phyloP scores from a whole-genome alignment of 2,888 invertebrate species.

The Lepas anatifera region DNA sequence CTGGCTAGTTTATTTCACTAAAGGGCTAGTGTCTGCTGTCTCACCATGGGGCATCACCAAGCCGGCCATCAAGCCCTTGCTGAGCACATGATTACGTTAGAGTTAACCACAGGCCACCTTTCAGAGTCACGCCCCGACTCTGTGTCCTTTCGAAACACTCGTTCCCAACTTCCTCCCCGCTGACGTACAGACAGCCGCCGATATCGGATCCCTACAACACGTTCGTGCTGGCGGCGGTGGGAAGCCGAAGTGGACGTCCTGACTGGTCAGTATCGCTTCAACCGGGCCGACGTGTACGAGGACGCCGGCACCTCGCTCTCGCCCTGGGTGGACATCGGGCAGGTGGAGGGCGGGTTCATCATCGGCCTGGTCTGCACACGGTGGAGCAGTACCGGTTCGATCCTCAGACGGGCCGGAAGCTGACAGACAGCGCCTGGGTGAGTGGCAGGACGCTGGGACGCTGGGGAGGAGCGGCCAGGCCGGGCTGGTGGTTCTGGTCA shows the following conservation, averaged over 20 bases:
- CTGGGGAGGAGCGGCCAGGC: neutral
- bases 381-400: slow-evolving; percentile 56
- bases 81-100: too few relatives aligned
- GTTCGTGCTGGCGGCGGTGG: slow-evolving; percentile 47
- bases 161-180: too few relatives aligned
- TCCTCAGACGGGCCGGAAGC: slow-evolving; percentile 47
- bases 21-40: too few relatives aligned
- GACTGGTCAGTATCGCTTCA: slow-evolving; percentile 52
- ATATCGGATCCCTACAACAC: slow-evolving; percentile 41
- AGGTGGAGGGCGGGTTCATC: slow-evolving; percentile 53
- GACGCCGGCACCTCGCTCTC: slow-evolving; percentile 29
- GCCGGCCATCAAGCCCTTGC: too few relatives aligned
- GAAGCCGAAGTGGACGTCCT: slow-evolving; percentile 67
- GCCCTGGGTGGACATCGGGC: slow-evolving; percentile 34
- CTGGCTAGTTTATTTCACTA: too few relatives aligned
- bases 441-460: slow-evolving; percentile 14
- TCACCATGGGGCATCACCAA: too few relatives aligned
- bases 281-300: slow-evolving; percentile 23
- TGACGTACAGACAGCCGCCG: too few relatives aligned
- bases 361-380: slow-evolving; percentile 61
- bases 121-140: too few relatives aligned
- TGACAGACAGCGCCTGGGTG: slow-evolving; percentile 66
- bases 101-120: too few relatives aligned
- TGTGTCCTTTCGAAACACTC: too few relatives aligned
- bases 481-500: neutral